Conservation (phyloP, 2,888 invertebrate genomes). For the Melanargia galathea region DNA sequence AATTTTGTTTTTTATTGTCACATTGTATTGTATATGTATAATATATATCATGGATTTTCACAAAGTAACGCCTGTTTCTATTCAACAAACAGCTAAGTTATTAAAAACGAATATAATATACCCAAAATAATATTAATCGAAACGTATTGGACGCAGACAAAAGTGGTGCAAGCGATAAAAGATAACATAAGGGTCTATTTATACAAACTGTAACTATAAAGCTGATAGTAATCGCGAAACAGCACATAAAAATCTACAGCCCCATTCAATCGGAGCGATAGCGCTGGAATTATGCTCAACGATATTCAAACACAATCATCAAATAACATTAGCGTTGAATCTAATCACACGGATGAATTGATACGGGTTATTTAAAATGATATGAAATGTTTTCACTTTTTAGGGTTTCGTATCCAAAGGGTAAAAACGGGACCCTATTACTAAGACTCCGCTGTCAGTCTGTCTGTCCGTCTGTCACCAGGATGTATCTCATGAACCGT, state of each 20-base stretch:
- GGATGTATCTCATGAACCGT: too few species aligned
- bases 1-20: too few species aligned
- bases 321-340: slow-evolving; percentile 46
- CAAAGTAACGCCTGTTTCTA: neutral
- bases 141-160: slow-evolving; percentile 40
- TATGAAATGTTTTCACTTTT: too few species aligned
- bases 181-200: slow-evolving; percentile 59
- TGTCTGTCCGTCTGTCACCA: too few species aligned
- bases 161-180: slow-evolving; percentile 52
- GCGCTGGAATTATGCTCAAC: slow-evolving; percentile 49
- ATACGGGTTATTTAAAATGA: slow-evolving; percentile 28
- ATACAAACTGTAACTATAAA: slow-evolving; percentile 57
- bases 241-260: slow-evolving; percentile 63
- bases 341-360: slow-evolving; percentile 51
- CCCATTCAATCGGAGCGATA: slow-evolving; percentile 55
- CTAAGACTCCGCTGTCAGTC: too few species aligned
- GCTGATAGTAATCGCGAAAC: slow-evolving; percentile 59
- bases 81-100: neutral
- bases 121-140: slow-evolving; percentile 40
- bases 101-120: slow-evolving; percentile 36
- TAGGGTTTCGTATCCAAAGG: too few species aligned
- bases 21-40: too few species aligned
- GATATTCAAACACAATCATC: slow-evolving; percentile 47
- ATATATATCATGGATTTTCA: too few species aligned
- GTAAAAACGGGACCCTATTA: too few species aligned